phyloP scores from a whole-genome alignment of 2,888 invertebrate genomes.

The Scaeva pyrastri region DNA sequence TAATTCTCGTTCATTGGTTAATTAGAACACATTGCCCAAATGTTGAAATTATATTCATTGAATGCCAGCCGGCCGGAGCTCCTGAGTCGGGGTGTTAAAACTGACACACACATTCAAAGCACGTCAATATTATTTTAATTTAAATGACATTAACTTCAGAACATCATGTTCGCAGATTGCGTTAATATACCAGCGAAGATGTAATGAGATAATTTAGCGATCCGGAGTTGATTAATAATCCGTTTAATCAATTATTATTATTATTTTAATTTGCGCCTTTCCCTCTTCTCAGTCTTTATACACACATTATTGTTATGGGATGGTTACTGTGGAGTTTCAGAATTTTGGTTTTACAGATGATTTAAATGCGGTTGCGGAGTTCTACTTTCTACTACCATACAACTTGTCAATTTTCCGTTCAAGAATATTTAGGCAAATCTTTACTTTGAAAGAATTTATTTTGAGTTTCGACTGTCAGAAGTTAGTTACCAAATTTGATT shows the following conservation, averaged over 20 bases:
- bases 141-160: background rate
- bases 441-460: no score
- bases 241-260: background rate
- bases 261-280: background rate
- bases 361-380: no score
- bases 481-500: no score
- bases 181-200: background rate
- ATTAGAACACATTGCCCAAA: background rate
- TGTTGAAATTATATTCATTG: background rate
- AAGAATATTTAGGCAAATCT: no score
- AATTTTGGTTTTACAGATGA: no score
- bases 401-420: no score
- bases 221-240: background rate
- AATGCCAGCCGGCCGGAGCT: background rate
- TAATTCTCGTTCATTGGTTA: background rate
- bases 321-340: no score
- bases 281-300: no score
- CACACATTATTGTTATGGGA: no score
- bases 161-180: background rate
- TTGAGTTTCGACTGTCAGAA: no score
- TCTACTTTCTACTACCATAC: no score
- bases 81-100: background rate
- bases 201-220: background rate
- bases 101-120: background rate
- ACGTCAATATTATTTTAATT: conserved; percentile 1